Base-by-base conservation (phyloP, 1,140 invertebrate species). In the Sarcophaga bullata region DNA sequence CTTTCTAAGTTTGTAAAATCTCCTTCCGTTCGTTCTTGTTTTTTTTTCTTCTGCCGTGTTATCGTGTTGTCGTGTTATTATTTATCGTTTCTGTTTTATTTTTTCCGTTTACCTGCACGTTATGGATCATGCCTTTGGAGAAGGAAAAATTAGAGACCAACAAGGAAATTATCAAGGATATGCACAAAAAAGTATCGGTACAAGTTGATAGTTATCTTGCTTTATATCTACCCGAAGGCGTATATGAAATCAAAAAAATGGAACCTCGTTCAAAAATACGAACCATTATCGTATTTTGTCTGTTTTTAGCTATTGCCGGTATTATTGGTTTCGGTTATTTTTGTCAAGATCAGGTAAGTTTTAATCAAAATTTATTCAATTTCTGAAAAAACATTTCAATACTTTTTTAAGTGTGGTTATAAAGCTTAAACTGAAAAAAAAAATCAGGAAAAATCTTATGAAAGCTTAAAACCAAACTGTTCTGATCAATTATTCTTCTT, bases 271-370 rank as follows among this genome's bases (percentile, higher is more conserved):
- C 93, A 82, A 94, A 93, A 90, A 91, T 96, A 86, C 93, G 94
- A 87, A 93, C 93, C 91, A 93, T 96, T 87, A 93, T 95, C 86
- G 91, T 95, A 85, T 93, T 96, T 90, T 96, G 95, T 91, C 92
- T 96, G 85, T 91, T 94, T 84, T 92, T 96, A 84, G 95, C 95
- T 84, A 91, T 96, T 47, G 95, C 95, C 86, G 95, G 95, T 80
- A 96, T 97, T 90, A 92, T 97, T 82, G 96, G 95, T 87, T 94
- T 97, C 87, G 95, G 96, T 84, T 97, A 96, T 91, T 96, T 96
- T 86, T 97, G 95, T 89, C 95, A 96, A 82, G 95, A 97, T 88
- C 94, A 95, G 92, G 93, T 94, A 86, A 91, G 90, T 86, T 37
- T 50, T 3, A 15, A 19, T 47, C 7, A 76, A 80, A 73, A 73